Conservation (phyloP, 2,797 vertebrate genomes). For the Enteromius viviparus region DNA sequence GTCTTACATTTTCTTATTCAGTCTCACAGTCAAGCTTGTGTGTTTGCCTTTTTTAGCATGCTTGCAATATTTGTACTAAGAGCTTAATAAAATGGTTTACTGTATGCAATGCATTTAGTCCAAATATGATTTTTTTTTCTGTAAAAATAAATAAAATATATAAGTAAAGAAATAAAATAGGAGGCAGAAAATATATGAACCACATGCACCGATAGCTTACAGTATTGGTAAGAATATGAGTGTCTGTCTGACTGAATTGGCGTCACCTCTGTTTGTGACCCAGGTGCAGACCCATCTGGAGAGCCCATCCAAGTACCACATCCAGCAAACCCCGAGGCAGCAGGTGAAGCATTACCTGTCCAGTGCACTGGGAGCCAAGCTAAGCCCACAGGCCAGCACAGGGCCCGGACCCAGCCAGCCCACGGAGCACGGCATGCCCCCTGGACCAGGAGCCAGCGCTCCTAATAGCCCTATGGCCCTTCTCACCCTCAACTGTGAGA, state of each 20-base stretch:
- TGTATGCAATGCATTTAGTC: background rate
- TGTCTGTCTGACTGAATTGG: background rate
- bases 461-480: slow-evolving; percentile 99
- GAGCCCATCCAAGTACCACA: slow-evolving; percentile 94
- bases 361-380: slow-evolving; percentile 90
- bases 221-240: background rate
- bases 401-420: slow-evolving; percentile 91
- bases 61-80: background rate
- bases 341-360: slow-evolving; percentile 98
- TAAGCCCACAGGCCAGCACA: slow-evolving; percentile 86
- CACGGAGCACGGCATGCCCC: slow-evolving; percentile 93
- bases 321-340: slow-evolving; percentile 94
- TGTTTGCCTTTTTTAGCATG: background rate
- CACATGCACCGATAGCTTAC: background rate
- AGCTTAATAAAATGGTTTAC: background rate
- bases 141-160: no score
- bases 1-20: background rate
- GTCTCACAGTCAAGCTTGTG: background rate
- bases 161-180: background rate
- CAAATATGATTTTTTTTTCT: background rate
- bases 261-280: background rate
- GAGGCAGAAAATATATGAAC: background rate
- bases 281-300: slow-evolving; percentile 97
- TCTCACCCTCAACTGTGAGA: slow-evolving; percentile 97
- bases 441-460: slow-evolving; percentile 90